These are phyloP conservation scores for Pheosia gnoma DNA, from an alignment of 2,888 invertebrate species.

Conservation along the genomic window DNA sequence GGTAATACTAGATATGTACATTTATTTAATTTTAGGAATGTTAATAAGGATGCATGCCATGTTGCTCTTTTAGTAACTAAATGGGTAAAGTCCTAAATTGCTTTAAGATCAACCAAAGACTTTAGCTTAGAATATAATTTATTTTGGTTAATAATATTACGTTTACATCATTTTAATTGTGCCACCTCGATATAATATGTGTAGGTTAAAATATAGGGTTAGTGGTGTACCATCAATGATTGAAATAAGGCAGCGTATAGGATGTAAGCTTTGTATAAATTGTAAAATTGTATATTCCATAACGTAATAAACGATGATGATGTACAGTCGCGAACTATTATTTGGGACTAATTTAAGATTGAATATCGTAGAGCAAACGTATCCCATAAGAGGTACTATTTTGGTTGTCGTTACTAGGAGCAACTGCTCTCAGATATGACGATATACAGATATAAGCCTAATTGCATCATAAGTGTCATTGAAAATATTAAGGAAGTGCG, in stretches of 20 bases:
- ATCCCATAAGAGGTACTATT: no score
- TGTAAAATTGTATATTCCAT: neutral
- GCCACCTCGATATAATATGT: neutral
- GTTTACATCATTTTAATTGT: neutral
- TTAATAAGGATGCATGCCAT: neutral
- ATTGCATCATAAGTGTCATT: no score
- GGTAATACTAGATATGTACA: no score
- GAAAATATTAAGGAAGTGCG: no score
- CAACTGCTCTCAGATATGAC: no score
- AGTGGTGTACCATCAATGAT: neutral
- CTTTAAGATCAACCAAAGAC: constrained; percentile 10
- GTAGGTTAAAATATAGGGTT: neutral
- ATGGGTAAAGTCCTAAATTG: constrained; percentile 5
- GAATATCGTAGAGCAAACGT: no score
- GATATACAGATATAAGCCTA: no score
- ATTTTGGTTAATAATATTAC: constrained; percentile 3
- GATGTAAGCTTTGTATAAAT: neutral
- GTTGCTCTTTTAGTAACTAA: constrained; percentile 1
- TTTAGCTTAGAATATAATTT: neutral
- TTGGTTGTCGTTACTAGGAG: no score
- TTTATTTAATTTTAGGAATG: neutral
- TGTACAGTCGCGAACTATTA: no score
- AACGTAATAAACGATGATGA: no score
- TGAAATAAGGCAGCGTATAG: neutral
- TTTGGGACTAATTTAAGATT: no score